These are phyloP conservation scores for Silurus asotus DNA, from an alignment of 2,113 vertebrate genomes.

Conservation along the genomic window DNA sequence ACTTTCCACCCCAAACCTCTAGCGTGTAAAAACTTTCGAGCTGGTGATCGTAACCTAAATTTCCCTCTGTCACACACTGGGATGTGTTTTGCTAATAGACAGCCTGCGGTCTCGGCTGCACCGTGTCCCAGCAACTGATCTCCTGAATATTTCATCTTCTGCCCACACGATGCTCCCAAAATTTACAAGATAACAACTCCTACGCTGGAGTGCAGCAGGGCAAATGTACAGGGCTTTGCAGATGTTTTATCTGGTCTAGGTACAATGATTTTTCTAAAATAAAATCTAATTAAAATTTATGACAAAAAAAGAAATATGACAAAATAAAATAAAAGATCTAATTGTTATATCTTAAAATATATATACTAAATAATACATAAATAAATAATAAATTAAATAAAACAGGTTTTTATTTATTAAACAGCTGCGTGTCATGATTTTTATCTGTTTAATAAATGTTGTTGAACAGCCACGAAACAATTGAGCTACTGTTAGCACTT, in stretches of 20 bases:
- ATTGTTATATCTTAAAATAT: no score
- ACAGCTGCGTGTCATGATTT: no score
- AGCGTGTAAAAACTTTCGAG: neutral
- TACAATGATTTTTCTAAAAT: no score
- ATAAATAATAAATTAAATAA: neutral
- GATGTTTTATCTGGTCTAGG: no score
- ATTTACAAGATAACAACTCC: neutral
- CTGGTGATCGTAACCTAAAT: neutral
- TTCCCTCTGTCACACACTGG: conserved; percentile 8
- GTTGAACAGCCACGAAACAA: no score
- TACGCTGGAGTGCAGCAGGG: neutral
- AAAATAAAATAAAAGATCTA: no score
- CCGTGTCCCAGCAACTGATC: neutral
- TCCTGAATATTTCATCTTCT: conserved; percentile 19
- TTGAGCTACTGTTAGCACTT: no score
- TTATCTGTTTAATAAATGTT: no score
- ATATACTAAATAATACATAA: neutral
- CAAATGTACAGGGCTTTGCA: neutral
- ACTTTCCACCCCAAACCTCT: neutral
- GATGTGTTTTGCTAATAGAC: conserved; percentile 2
- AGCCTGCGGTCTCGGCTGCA: conserved; percentile 22
- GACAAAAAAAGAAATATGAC: no score
- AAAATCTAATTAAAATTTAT: no score
- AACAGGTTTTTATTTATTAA: neutral
- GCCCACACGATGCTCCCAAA: neutral